These are phyloP conservation scores for Micrasema minimum DNA, from an alignment of 1,140 invertebrate genomes.

Conservation along the genomic window DNA sequence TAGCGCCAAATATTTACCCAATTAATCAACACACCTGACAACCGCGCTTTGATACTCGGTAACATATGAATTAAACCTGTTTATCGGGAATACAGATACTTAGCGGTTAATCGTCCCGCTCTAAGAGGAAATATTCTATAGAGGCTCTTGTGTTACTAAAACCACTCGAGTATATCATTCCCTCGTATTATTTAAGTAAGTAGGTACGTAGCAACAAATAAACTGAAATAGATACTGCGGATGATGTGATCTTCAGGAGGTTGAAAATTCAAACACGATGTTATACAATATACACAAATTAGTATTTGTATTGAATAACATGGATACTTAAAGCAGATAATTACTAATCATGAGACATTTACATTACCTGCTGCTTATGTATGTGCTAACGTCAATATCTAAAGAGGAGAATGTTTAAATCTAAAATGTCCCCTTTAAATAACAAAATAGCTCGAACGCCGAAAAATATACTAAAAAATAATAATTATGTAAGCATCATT, in stretches of 20 bases:
- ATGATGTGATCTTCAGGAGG: background rate
- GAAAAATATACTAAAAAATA: too few species aligned
- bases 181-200: background rate
- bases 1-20: constrained; percentile 24
- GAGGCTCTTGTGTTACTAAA: background rate
- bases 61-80: constrained; percentile 20
- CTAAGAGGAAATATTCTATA: background rate
- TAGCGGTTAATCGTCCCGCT: too few species aligned
- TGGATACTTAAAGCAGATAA: too few species aligned
- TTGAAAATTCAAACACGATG: background rate
- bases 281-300: too few species aligned
- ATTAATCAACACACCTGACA: constrained; percentile 28
- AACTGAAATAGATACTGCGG: background rate
- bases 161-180: background rate
- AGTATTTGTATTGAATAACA: too few species aligned
- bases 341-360: too few species aligned
- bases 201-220: background rate
- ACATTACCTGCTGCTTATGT: too few species aligned
- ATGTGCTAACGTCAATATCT: too few species aligned
- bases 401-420: too few species aligned
- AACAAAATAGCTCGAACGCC: too few species aligned
- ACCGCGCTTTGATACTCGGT: constrained; percentile 3
- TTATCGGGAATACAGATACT: background rate
- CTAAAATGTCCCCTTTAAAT: too few species aligned
- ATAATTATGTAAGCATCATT: too few species aligned